Conservation (phyloP, 1,140 invertebrate genomes). For the Rhyzopertha dominica region DNA sequence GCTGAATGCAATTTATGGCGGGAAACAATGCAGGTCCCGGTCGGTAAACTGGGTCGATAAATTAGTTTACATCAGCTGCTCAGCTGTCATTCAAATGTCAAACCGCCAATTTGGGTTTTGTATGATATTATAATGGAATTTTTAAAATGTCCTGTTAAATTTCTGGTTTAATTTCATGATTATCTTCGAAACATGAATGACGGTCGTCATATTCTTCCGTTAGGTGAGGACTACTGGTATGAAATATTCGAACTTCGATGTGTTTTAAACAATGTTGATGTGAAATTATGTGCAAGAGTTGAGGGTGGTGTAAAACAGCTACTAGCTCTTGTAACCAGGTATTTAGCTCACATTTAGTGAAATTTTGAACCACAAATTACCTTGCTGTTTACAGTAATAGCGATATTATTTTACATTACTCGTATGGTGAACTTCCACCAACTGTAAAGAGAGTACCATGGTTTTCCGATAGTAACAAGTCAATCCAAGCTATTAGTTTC, state of each 20-base stretch:
- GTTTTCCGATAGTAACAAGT: constrained; percentile 56
- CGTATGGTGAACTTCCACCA: constrained; percentile 39
- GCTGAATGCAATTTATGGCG: too few species aligned
- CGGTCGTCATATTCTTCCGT: too few species aligned
- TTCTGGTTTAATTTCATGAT: too few species aligned
- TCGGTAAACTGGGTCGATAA: too few species aligned
- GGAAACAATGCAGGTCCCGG: too few species aligned
- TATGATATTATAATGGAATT: too few species aligned
- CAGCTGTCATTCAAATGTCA: too few species aligned
- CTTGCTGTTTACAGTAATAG: constrained; percentile 31
- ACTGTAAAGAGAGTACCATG: constrained; percentile 65
- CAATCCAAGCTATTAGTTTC: constrained; percentile 62
- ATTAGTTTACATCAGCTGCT: too few species aligned
- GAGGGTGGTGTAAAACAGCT: constrained; percentile 45
- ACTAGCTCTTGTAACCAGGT: constrained; percentile 41
- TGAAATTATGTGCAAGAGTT: constrained; percentile 37
- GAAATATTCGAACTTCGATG: constrained; percentile 42
- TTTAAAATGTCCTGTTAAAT: too few species aligned
- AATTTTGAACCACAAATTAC: constrained; percentile 8
- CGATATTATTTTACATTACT: constrained; percentile 42
- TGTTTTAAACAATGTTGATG: constrained; percentile 39
- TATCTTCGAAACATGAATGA: too few species aligned
- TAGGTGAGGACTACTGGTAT: too few species aligned
- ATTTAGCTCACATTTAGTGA: constrained; percentile 13
- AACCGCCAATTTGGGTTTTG: too few species aligned